Evolutionary conservation across 2,113 vertebrate genomes (phyloP).

Genomic region (Ammodytes dubius): DNA sequence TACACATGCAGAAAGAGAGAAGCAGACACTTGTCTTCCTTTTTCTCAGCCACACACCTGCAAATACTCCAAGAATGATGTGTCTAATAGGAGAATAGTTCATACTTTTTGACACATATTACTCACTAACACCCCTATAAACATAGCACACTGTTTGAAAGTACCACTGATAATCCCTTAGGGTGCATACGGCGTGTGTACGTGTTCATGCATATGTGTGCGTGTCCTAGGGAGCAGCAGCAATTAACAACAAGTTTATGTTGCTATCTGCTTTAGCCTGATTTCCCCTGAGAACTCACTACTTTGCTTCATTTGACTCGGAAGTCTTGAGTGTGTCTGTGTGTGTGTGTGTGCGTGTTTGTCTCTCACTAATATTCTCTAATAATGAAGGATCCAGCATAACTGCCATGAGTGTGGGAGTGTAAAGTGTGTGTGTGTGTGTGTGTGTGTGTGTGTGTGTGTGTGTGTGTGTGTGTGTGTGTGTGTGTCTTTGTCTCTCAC

Average conservation of each 20-base stretch:
- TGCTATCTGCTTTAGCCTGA: conserved; percentile 76
- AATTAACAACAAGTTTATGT: conserved; percentile 81
- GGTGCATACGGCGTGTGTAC: conserved; percentile 9
- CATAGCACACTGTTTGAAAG: conserved; percentile 45
- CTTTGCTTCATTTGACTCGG: conserved; percentile 67
- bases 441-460: conserved; percentile 32
- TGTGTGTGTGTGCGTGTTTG: conserved; percentile 34
- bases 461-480: conserved; percentile 13
- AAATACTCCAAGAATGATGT: conserved; percentile 42
- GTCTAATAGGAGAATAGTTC: conserved; percentile 65
- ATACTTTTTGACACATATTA: conserved; percentile 54
- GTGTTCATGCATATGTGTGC: conserved; percentile 25
- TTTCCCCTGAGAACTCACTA: conserved; percentile 83
- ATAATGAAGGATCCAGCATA: conserved; percentile 52
- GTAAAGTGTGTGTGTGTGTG: neutral
- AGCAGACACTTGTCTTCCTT: conserved; percentile 16
- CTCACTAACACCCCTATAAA: conserved; percentile 41
- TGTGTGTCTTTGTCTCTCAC: conserved; percentile 41
- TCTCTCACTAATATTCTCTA: conserved; percentile 45
- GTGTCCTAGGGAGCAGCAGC: conserved; percentile 57
- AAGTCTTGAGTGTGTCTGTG: conserved; percentile 31
- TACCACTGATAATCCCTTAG: conserved; percentile 38
- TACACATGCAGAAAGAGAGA: neutral
- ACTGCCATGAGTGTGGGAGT: conserved; percentile 2
- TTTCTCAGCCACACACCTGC: conserved; percentile 8